Evolutionary conservation across 2,113 vertebrate genomes (phyloP).

Genomic region (Sinocyclocheilus rhinocerous): DNA sequence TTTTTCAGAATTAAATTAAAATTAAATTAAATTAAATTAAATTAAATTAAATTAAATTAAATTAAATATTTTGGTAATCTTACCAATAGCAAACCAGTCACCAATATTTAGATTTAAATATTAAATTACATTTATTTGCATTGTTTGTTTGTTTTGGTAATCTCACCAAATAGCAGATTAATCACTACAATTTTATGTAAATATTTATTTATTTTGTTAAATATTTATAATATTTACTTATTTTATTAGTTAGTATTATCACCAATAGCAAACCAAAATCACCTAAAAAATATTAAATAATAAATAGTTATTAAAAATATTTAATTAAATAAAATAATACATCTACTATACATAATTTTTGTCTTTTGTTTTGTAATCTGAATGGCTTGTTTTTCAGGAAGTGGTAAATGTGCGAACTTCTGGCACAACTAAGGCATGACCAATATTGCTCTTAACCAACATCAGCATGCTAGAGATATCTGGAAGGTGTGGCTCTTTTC

Average conservation of each 20-base stretch:
- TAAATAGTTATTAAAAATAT: background rate
- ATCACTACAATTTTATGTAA: no score
- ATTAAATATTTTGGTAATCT: no score
- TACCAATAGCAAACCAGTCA: no score
- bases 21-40: no score
- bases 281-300: background rate
- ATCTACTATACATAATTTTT: background rate
- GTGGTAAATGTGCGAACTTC: conserved; percentile 28
- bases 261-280: background rate
- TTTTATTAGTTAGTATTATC: background rate
- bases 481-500: background rate
- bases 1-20: no score
- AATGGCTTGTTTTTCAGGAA: conserved; percentile 36
- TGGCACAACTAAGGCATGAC: conserved; percentile 34
- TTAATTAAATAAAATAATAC: background rate
- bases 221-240: background rate
- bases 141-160: background rate
- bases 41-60: no score
- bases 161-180: background rate
- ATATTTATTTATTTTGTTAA: no score
- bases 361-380: no score
- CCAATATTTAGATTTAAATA: no score
- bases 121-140: no score
- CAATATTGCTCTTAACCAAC: background rate
- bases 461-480: background rate